These are phyloP conservation scores for Saccopteryx bilineata DNA, from an alignment of 2,113 vertebrate genomes.

Conservation along the genomic window DNA sequence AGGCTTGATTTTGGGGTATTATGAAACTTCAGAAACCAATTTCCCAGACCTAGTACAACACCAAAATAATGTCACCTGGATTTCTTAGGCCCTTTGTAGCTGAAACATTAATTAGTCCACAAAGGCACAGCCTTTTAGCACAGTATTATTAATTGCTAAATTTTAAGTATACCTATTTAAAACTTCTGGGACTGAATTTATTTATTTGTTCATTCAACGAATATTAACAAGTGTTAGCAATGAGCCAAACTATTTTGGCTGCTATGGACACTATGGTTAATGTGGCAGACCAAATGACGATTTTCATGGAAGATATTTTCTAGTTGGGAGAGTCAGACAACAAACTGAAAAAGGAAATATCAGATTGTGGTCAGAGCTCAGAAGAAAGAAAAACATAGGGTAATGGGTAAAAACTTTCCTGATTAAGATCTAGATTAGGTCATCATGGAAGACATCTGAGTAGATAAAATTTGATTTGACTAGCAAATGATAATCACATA, in stretches of 20 bases:
- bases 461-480: not conserved
- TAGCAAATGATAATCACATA: not conserved
- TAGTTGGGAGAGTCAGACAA: not conserved
- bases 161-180: slow-evolving; percentile 9
- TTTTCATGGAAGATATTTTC: not conserved
- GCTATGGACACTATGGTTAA: not conserved
- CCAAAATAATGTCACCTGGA: not conserved
- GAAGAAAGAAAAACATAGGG: not conserved
- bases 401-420: not conserved
- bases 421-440: not conserved
- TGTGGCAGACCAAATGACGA: not conserved
- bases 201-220: not conserved
- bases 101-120: slow-evolving; percentile 42
- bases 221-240: not conserved
- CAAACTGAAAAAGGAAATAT: not conserved
- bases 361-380: not conserved
- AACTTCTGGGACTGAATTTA: not conserved
- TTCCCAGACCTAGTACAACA: not conserved
- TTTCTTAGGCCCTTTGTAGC: slow-evolving; percentile 15
- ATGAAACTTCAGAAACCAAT: not conserved
- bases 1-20: not conserved
- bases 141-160: slow-evolving; percentile 13
- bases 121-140: not conserved
- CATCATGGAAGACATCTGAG: not conserved
- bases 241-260: not conserved